Conservation (phyloP, 2,797 vertebrate genomes). For the Nannoperca australis region DNA sequence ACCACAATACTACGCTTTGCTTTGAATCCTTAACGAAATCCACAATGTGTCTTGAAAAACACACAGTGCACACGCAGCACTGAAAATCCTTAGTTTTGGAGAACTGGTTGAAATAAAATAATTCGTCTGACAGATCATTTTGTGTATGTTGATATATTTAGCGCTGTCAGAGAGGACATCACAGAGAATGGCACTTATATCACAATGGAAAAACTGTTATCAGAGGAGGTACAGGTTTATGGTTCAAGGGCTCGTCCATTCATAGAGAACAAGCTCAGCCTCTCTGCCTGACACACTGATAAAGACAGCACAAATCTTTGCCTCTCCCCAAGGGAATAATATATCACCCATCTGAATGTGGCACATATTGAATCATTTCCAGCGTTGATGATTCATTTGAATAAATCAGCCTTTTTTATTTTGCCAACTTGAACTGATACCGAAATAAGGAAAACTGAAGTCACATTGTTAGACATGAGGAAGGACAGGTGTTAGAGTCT, state of each 20-base stretch:
- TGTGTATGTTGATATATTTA: constrained; percentile 81
- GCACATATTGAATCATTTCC: constrained; percentile 83
- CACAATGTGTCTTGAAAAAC: constrained; percentile 58
- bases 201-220: constrained; percentile 86
- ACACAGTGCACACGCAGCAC: constrained; percentile 28
- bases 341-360: constrained; percentile 85
- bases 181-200: constrained; percentile 79
- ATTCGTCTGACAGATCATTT: constrained; percentile 80
- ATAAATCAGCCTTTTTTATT: constrained; percentile 81
- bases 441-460: constrained; percentile 74
- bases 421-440: constrained; percentile 80
- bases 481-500: constrained; percentile 77
- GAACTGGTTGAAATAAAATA: constrained; percentile 75
- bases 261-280: constrained; percentile 83
- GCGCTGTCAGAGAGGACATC: constrained; percentile 79
- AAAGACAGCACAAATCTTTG: constrained; percentile 86
- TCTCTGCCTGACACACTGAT: constrained; percentile 86
- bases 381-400: constrained; percentile 83
- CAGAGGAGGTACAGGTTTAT: constrained; percentile 86
- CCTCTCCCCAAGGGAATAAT: constrained; percentile 83
- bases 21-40: constrained; percentile 65
- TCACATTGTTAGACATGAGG: constrained; percentile 71
- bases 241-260: constrained; percentile 87
- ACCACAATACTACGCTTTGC: constrained; percentile 54
- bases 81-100: constrained; percentile 75